phyloP scores from a whole-genome alignment of 2,113 vertebrate species.

The Caranx melampygus region DNA sequence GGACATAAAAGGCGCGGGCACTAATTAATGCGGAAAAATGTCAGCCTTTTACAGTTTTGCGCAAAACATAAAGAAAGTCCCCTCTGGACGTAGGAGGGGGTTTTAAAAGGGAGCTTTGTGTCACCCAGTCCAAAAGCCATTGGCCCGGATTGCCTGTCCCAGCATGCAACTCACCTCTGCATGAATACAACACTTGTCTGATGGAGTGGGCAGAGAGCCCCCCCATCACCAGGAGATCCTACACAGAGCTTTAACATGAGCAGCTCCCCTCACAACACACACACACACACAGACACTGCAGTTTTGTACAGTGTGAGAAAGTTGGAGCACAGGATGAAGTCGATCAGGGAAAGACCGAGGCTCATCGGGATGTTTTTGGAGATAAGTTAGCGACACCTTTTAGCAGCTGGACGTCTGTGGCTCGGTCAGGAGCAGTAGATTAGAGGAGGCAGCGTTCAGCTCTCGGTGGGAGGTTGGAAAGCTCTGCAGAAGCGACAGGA shows the following conservation, averaged over 20 bases:
- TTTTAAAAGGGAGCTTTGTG: slow-evolving; percentile 86
- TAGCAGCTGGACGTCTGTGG: slow-evolving; percentile 39
- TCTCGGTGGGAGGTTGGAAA: slow-evolving; percentile 31
- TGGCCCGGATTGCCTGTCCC: slow-evolving; percentile 78
- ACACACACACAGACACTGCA: slow-evolving; percentile 25
- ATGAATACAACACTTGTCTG: slow-evolving; percentile 86
- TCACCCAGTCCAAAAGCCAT: slow-evolving; percentile 76
- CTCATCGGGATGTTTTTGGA: slow-evolving; percentile 22
- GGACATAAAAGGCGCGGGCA: slow-evolving; percentile 73
- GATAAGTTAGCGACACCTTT: slow-evolving; percentile 54
- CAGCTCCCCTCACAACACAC: slow-evolving; percentile 50
- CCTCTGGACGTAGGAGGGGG: slow-evolving; percentile 80
- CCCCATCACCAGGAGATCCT: slow-evolving; percentile 73
- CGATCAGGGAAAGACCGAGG: slow-evolving; percentile 19
- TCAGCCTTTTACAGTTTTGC: slow-evolving; percentile 78
- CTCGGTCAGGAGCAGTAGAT: slow-evolving; percentile 59
- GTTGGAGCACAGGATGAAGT: slow-evolving; percentile 19
- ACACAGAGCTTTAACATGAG: slow-evolving; percentile 74
- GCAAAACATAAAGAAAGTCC: slow-evolving; percentile 80
- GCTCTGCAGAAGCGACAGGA: slow-evolving; percentile 24
- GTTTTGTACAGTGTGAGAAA: slow-evolving; percentile 52
- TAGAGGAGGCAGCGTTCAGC: slow-evolving; percentile 56
- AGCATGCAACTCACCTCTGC: slow-evolving; percentile 83
- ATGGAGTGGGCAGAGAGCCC: slow-evolving; percentile 80
- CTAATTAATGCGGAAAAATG: slow-evolving; percentile 84